A percentile compares a stretch with the other conserved stretches of the same genome.
These are phyloP conservation scores for Sphinx pinastri DNA, from an alignment of 2,888 invertebrate species.

Conservation along the genomic window DNA sequence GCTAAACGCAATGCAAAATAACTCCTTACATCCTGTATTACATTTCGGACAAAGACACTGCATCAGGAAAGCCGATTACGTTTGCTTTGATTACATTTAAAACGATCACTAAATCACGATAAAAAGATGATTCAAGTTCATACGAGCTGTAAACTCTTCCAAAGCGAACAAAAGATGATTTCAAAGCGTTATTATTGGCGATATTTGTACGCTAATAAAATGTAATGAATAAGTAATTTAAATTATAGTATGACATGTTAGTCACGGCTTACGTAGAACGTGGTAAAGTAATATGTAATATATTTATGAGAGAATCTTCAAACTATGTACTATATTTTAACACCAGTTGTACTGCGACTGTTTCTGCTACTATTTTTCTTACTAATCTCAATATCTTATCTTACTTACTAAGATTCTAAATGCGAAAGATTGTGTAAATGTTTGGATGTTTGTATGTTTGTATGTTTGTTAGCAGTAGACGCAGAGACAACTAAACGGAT, in stretches of 20 bases:
- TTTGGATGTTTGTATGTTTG: too few species aligned
- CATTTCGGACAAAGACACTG: slow-evolving; percentile 64
- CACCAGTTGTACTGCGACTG: neutral
- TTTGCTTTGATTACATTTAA: slow-evolving; percentile 47
- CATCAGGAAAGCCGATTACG: slow-evolving; percentile 47
- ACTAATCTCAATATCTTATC: too few species aligned
- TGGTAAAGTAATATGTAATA: neutral
- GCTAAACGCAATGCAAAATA: slow-evolving; percentile 60
- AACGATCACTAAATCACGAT: slow-evolving; percentile 34
- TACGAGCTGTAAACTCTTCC: slow-evolving; percentile 16
- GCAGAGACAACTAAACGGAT: too few species aligned
- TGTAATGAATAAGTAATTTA: slow-evolving; percentile 21
- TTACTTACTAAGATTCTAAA: too few species aligned
- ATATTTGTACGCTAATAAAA: slow-evolving; percentile 21
- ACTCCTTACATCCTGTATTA: slow-evolving; percentile 57
- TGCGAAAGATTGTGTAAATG: too few species aligned
- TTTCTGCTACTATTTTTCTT: too few species aligned
- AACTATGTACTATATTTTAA: neutral
- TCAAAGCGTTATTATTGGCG: slow-evolving; percentile 14
- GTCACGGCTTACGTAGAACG: slow-evolving; percentile 4
- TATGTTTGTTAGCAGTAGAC: too few species aligned
- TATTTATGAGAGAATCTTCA: neutral
- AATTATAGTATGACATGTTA: slow-evolving; percentile 10
- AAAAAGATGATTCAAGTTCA: slow-evolving; percentile 27
- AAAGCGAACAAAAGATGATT: slow-evolving; percentile 26